Base-by-base conservation (phyloP, 2,888 invertebrate genomes). In the Pogonocherus hispidulus region DNA sequence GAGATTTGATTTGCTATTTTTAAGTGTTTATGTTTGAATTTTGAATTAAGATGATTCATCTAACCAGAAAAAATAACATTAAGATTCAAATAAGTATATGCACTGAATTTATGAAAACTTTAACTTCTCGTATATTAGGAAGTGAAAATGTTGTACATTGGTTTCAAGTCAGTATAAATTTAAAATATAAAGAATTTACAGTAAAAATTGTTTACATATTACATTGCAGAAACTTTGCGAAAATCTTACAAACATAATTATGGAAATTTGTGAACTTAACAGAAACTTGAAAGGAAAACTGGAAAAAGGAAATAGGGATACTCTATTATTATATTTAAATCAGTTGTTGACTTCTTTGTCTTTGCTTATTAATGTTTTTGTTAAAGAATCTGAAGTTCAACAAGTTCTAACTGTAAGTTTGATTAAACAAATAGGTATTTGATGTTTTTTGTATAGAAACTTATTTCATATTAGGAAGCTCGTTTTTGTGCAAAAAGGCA, bases 401-500 rank as follows among this genome's bases (percentile, higher is more conserved):
- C 19, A 67, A 56, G 27, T 66, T 51, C 44, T 79, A 57, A 54
- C 44, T 18, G 80, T 80, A 69, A 69, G 73, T 73, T 23, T 47
- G 41, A 2, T 27, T 6, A 23, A 5, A 5, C 8, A 47, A 2
- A 23, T 23, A 23, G 32, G 0, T 32, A 32, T n/a, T n/a, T n/a
- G n/a, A n/a, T 32, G 32, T 32, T 32, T 32, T 6, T 1, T 23
- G 8, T 2, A 41, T 14, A 3, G 3, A 41, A 14, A 41, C n/a
- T 41, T 41, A 32, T 32, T 32, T 27, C 5, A 2, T 70, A 72
- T 32, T 71, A 82, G 82, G 78, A 80, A 71, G 76, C 76, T 23
- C 74, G 82, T 63, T 70, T 69, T 22, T 80, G 76, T 76, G 69
- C 78, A n/a, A 66, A 71, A 41, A 79, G 73, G 62, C 78, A 80